phyloP scores from a whole-genome alignment of 2,888 invertebrate species.

The Synergus umbraculus region DNA sequence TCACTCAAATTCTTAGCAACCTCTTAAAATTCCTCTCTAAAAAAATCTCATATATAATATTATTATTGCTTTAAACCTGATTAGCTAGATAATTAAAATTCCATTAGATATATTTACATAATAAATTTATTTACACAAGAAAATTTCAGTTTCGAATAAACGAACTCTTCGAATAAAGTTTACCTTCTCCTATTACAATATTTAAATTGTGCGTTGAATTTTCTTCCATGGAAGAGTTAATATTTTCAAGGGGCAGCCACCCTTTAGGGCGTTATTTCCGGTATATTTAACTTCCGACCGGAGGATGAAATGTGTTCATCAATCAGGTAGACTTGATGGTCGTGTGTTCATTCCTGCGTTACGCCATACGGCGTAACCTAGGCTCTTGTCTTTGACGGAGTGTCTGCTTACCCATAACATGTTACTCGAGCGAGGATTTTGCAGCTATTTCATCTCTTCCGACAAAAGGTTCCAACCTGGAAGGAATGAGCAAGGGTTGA shows the following conservation, averaged over 20 bases:
- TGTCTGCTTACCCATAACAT: slow-evolving; percentile 49
- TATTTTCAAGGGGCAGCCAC: not conserved
- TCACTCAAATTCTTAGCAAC: too few species aligned
- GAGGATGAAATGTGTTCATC: slow-evolving; percentile 35
- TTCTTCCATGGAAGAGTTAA: not conserved
- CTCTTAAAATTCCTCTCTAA: too few species aligned
- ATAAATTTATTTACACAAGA: not conserved
- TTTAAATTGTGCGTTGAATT: not conserved
- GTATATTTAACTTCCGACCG: slow-evolving; percentile 31
- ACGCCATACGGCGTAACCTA: slow-evolving; percentile 36
- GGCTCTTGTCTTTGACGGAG: slow-evolving; percentile 55
- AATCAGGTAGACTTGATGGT: slow-evolving; percentile 14
- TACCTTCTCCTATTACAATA: not conserved
- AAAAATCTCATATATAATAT: too few species aligned
- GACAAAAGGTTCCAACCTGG: slow-evolving; percentile 48
- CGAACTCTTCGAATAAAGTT: not conserved
- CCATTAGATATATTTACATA: too few species aligned
- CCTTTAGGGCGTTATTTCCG: slow-evolving; percentile 29
- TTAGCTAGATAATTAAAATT: too few species aligned
- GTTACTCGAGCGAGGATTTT: slow-evolving; percentile 53
- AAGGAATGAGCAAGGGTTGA: slow-evolving; percentile 52
- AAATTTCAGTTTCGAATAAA: not conserved
- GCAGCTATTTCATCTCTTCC: slow-evolving; percentile 41
- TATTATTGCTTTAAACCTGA: too few species aligned
- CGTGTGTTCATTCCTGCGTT: slow-evolving; percentile 1